phyloP scores from a whole-genome alignment of 2,797 vertebrate species.

The Apogon talboti region DNA sequence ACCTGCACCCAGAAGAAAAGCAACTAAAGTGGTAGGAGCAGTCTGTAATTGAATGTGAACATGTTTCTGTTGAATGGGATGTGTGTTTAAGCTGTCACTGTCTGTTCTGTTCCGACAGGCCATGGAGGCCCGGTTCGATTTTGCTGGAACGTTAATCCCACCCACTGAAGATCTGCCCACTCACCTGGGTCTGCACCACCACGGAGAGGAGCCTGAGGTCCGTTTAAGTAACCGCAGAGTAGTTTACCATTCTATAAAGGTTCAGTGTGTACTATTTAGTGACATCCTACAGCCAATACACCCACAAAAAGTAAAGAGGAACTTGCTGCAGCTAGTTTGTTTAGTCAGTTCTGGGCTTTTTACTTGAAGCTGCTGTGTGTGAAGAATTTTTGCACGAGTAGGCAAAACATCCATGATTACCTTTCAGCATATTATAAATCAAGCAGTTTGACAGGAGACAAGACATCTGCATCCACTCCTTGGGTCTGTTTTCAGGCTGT shows the following conservation, averaged over 20 bases:
- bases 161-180: constrained; percentile 91
- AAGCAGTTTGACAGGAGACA: too few relatives aligned
- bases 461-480: too few relatives aligned
- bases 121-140: constrained; percentile 96
- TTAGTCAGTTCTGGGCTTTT: too few relatives aligned
- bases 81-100: not conserved
- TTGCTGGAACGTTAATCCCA: constrained; percentile 90
- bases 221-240: constrained; percentile 48
- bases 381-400: too few relatives aligned
- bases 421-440: too few relatives aligned
- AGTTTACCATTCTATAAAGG: not conserved
- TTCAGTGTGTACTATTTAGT: too few relatives aligned
- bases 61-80: not conserved
- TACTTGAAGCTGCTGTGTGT: too few relatives aligned
- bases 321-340: too few relatives aligned
- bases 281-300: too few relatives aligned
- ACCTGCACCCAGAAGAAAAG: constrained; percentile 83
- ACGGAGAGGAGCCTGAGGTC: constrained; percentile 97
- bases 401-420: too few relatives aligned
- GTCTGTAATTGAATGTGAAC: not conserved
- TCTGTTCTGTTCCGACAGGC: constrained; percentile 77
- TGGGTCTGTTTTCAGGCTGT: too few relatives aligned
- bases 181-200: constrained; percentile 95
- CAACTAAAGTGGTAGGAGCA: constrained; percentile 86
- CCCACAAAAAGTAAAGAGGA: too few relatives aligned